Evolutionary conservation across 2,113 vertebrate genomes (phyloP).

Genomic region (Lophura nycthemera): DNA sequence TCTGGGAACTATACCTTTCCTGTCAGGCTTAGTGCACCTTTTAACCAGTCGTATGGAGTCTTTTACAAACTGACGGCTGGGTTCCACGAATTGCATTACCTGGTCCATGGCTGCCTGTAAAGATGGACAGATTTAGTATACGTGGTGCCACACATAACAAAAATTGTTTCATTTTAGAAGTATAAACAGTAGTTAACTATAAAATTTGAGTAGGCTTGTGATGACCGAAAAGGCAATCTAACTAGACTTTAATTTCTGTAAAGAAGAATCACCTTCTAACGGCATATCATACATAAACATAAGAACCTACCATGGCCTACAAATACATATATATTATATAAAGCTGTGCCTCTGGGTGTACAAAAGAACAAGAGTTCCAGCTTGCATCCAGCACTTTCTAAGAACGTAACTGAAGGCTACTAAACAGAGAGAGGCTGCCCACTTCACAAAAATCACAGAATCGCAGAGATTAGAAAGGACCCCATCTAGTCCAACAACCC

Average conservation of each 20-base stretch:
- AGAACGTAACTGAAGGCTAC: accelerated
- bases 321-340: accelerated
- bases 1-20: constrained; percentile 86
- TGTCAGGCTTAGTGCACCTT: constrained; percentile 97
- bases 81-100: constrained; percentile 98
- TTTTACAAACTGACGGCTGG: constrained; percentile 96
- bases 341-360: accelerated
- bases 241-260: neutral
- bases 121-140: accelerated
- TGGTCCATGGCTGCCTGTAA: constrained; percentile 88
- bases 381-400: neutral
- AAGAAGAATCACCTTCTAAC: neutral
- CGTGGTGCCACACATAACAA: accelerated
- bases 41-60: constrained; percentile 98
- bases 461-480: no score
- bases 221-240: neutral
- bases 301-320: neutral
- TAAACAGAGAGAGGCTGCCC: accelerated
- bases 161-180: neutral
- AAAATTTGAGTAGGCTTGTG: neutral
- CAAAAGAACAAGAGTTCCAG: neutral
- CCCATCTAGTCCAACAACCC: no score
- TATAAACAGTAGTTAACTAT: neutral
- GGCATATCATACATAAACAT: accelerated
- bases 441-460: no score